A percentile compares a stretch with the other conserved stretches of the same genome.
These are phyloP conservation scores for Enteromius treurensis DNA, from an alignment of 2,797 vertebrate species.

Conservation along the genomic window DNA sequence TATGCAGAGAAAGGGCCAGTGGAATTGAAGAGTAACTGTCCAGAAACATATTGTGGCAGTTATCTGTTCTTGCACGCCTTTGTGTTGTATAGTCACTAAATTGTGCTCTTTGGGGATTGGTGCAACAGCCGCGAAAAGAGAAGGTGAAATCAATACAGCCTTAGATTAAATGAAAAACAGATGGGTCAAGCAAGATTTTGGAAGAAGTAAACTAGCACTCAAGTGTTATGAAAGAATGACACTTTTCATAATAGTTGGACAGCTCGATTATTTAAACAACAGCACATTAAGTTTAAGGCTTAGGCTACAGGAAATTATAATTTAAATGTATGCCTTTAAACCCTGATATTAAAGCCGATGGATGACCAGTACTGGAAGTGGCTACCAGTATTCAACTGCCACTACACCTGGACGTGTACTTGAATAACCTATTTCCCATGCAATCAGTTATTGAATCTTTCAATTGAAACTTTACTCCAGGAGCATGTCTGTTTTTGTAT, in stretches of 20 bases:
- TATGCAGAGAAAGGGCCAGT: neutral
- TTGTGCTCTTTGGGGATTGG: constrained; percentile 9
- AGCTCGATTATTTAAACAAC: constrained; percentile 10
- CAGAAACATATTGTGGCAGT: constrained; percentile 8
- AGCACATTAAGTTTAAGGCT: constrained; percentile 8
- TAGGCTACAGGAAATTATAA: constrained; percentile 8
- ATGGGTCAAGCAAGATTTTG: constrained; percentile 32
- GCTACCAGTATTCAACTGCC: neutral
- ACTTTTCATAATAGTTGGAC: neutral
- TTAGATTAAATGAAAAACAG: constrained; percentile 32
- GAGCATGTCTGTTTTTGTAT: neutral
- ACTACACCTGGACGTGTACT: neutral
- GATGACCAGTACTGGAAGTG: neutral
- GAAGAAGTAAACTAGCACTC: neutral
- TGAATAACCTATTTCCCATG: neutral
- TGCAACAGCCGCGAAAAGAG: neutral
- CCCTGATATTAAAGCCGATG: neutral
- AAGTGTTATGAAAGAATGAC: neutral
- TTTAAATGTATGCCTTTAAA: neutral
- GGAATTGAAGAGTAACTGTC: neutral
- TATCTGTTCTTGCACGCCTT: constrained; percentile 13
- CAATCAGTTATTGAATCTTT: neutral
- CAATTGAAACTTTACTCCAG: neutral
- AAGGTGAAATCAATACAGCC: constrained; percentile 18
- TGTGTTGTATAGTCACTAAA: constrained; percentile 16